Conservation (phyloP, 2,113 vertebrate species). For the Narcine bancroftii region DNA sequence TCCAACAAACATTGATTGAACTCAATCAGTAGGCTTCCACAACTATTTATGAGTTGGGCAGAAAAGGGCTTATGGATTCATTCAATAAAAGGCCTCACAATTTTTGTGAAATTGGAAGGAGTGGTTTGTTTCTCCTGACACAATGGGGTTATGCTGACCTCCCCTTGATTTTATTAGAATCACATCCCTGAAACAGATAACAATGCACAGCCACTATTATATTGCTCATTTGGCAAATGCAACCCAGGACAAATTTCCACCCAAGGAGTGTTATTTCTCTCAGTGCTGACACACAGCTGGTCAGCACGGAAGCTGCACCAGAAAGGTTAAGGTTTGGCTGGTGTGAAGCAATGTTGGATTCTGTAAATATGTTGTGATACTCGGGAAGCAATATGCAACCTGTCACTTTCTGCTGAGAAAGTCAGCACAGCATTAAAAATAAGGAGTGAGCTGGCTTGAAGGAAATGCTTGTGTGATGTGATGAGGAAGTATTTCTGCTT, state of each 20-base stretch:
- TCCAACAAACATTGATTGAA: not conserved
- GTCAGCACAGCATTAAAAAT: not conserved
- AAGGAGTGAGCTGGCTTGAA: not conserved
- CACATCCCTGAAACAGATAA: no score
- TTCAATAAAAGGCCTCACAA: not conserved
- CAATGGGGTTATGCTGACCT: not conserved
- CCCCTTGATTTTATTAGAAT: not conserved
- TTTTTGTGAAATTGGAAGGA: not conserved
- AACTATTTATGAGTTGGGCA: not conserved
- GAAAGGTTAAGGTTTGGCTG: constrained; percentile 32
- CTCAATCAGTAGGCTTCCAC: not conserved
- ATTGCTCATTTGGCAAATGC: no score
- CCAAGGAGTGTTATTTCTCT: not conserved
- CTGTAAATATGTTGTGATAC: constrained; percentile 21
- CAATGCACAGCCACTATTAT: no score
- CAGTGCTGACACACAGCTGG: constrained; percentile 14
- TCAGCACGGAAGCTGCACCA: constrained; percentile 16
- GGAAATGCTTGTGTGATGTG: constrained; percentile 7
- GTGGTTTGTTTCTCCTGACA: not conserved
- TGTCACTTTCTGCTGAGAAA: not conserved
- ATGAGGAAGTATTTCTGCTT: constrained; percentile 20
- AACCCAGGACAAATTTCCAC: no score
- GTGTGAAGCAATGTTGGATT: constrained; percentile 32
- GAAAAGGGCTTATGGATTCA: not conserved
- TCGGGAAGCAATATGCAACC: constrained; percentile 3